phyloP scores from a whole-genome alignment of 2,113 vertebrate genomes.

The Microcebus lehilahytsara region DNA sequence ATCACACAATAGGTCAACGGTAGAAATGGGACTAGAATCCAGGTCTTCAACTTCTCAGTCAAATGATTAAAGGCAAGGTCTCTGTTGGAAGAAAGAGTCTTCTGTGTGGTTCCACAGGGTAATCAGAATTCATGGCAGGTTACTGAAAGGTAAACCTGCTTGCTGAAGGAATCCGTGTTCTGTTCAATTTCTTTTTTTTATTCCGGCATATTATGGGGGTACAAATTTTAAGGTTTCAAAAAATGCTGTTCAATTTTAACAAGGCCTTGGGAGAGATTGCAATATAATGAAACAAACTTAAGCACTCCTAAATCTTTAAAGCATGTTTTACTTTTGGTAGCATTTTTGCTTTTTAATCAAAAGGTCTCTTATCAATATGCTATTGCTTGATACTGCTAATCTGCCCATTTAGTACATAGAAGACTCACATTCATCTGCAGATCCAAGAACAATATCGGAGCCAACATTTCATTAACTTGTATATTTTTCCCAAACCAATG shows the following conservation, averaged over 20 bases:
- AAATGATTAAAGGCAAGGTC: slow-evolving; percentile 17
- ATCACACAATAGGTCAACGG: neutral
- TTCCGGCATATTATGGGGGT: no score
- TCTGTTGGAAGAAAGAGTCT: neutral
- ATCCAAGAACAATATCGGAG: slow-evolving; percentile 51
- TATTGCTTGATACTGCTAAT: slow-evolving; percentile 51
- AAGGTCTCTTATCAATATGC: slow-evolving; percentile 27
- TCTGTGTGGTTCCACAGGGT: neutral
- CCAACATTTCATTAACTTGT: slow-evolving; percentile 67
- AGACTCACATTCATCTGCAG: slow-evolving; percentile 46
- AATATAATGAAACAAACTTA: slow-evolving; percentile 19
- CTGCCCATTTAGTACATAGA: slow-evolving; percentile 41
- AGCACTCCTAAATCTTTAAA: slow-evolving; percentile 45
- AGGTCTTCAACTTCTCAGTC: neutral
- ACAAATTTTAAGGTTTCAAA: no score
- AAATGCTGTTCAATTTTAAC: slow-evolving; percentile 12
- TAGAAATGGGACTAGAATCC: slow-evolving; percentile 4
- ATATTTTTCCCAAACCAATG: slow-evolving; percentile 68
- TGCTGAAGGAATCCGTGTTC: neutral
- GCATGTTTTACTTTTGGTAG: slow-evolving; percentile 20
- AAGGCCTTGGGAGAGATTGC: neutral
- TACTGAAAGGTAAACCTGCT: slow-evolving; percentile 54
- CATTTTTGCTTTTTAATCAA: slow-evolving; percentile 57
- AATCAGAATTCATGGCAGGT: slow-evolving; percentile 48
- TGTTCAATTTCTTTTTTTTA: neutral